Evolutionary conservation across 1,140 invertebrate species (phyloP), one percentile per base, ranked within the genome.

Genomic region (Brachionus plicatilis): DNA sequence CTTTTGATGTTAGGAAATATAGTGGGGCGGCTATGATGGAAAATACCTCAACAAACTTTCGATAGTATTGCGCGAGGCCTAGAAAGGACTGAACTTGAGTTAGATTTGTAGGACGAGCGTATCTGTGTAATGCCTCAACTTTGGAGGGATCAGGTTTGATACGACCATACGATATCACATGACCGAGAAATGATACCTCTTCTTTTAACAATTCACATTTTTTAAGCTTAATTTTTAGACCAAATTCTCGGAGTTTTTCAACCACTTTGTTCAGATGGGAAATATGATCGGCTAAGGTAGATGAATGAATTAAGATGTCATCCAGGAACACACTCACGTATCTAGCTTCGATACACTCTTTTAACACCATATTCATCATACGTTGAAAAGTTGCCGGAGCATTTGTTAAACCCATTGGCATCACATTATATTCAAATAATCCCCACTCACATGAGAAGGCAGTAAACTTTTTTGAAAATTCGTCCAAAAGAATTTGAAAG

Each of bases 1-100:
- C 37, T 27, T 76, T 76, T 4, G 41, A 53, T 8, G 47, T 47
- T 53, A 50, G 14, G 33, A 29, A 47, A 12, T 43, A 43, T 14
- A 83, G 17, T 27, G 80, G 80, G 12, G 29, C 37, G 20, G 56
- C 80, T 9, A 83, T 66, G 5, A 12, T 12, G n/a, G 80, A 47
- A 70, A 53, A 83, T 9, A 33, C 8, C 20, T 70, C 41, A 20
- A 83, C 43, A 45, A 83, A 83, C 27, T 60, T 66, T 5, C 80
- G 7, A 24, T 68, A 70, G 45, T 83, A 83, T 43, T 50, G 24
- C 7, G 60, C 27, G 20, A 83, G 65, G 14, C 80, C 80, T 11
- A 83, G 66, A 85, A 92, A 91, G 12, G 86, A 29, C 47, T 88
- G 85, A 0, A 91, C 45, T 65, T 90, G 87, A 43, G 88, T 88